Conservation (phyloP, 2,888 invertebrate species). For the Philereme transversata region DNA sequence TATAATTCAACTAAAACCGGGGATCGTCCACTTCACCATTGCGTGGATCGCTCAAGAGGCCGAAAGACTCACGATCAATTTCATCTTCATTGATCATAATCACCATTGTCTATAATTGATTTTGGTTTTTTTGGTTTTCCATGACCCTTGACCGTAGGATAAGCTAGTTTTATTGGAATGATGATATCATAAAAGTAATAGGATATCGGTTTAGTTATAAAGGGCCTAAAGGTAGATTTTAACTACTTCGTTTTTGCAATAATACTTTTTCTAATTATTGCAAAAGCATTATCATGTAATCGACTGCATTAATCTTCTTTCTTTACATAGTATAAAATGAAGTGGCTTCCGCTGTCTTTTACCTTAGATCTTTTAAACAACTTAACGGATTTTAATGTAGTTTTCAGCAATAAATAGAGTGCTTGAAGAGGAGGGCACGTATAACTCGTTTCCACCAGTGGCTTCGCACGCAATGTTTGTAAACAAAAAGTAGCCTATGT, state of each 20-base stretch:
- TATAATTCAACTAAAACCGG: not conserved
- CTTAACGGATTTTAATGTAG: too few relatives aligned
- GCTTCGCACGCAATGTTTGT: too few relatives aligned
- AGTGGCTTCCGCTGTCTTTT: too few relatives aligned
- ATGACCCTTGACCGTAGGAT: slow-evolving; percentile 16
- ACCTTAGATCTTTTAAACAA: too few relatives aligned
- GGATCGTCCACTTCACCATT: not conserved
- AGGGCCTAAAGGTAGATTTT: not conserved
- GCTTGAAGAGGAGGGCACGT: too few relatives aligned
- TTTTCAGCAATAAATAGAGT: too few relatives aligned
- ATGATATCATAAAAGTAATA: not conserved
- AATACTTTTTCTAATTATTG: not conserved
- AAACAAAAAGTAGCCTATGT: too few relatives aligned
- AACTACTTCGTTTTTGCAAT: not conserved
- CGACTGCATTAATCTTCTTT: too few relatives aligned
- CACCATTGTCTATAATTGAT: slow-evolving; percentile 27
- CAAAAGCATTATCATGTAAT: too few relatives aligned
- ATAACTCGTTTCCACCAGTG: too few relatives aligned
- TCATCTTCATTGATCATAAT: slow-evolving; percentile 31
- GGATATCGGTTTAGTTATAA: not conserved
- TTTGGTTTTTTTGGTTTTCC: slow-evolving; percentile 20
- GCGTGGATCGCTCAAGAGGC: slow-evolving; percentile 25
- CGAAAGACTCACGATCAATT: slow-evolving; percentile 33
- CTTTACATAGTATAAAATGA: too few relatives aligned
- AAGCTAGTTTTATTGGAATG: slow-evolving; percentile 9